Percentiles rank a stretch among this genome's conserved stretches.
These are phyloP conservation scores for Acanthosepion pharaonis DNA, from an alignment of 2,888 invertebrate species.

Conservation along the genomic window DNA sequence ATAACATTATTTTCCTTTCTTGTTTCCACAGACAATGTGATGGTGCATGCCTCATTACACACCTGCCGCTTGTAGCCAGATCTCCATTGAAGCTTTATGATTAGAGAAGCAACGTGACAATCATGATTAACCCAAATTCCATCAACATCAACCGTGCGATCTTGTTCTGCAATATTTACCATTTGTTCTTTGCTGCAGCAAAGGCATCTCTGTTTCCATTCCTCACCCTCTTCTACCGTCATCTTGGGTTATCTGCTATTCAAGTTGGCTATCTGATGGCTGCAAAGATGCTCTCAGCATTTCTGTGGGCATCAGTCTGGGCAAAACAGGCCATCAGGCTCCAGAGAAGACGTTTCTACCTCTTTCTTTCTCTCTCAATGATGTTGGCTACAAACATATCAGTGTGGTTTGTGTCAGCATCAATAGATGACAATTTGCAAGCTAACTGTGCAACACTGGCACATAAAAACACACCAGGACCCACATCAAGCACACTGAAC, in stretches of 20 bases:
- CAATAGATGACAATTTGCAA: conserved; percentile 25
- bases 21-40: not conserved
- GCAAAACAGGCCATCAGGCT: conserved; percentile 66
- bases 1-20: not conserved
- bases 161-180: conserved; percentile 66
- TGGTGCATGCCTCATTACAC: conserved; percentile 50
- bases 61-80: not conserved
- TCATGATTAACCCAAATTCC: conserved; percentile 52
- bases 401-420: conserved; percentile 60
- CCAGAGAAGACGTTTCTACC: conserved; percentile 64
- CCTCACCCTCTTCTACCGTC: conserved; percentile 68
- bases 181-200: conserved; percentile 66
- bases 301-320: conserved; percentile 69
- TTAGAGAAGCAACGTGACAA: not conserved
- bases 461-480: not conserved
- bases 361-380: conserved; percentile 68
- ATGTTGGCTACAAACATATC: conserved; percentile 66
- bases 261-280: conserved; percentile 68
- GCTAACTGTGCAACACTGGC: not conserved
- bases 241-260: conserved; percentile 67
- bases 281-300: conserved; percentile 64
- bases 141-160: conserved; percentile 65
- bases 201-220: conserved; percentile 71
- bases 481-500: not conserved
- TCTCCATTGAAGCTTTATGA: not conserved